Conservation (phyloP, 2,888 invertebrate species). For the Himalopsyche anomala region DNA sequence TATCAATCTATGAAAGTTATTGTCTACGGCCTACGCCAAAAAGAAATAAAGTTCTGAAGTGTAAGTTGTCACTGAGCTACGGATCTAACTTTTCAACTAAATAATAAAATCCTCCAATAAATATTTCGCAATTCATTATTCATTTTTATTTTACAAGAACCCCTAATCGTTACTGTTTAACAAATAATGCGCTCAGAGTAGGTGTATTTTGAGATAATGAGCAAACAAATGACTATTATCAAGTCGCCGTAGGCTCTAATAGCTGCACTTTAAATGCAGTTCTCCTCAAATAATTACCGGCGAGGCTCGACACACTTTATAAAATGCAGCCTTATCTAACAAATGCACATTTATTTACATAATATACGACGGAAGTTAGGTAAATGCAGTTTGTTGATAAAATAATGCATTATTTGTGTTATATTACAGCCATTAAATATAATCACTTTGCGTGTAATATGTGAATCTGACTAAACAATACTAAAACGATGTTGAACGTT, state of each 20-base stretch:
- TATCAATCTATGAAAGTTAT: too few species aligned
- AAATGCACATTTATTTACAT: slow-evolving; percentile 55
- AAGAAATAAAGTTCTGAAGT: too few species aligned
- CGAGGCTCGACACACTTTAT: slow-evolving; percentile 50
- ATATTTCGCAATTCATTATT: not conserved
- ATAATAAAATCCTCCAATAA: too few species aligned
- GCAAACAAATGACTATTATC: slow-evolving; percentile 60
- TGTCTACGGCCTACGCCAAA: too few species aligned
- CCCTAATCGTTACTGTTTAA: not conserved
- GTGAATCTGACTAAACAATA: not conserved
- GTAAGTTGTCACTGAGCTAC: too few species aligned
- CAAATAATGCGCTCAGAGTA: not conserved
- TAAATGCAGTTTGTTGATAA: slow-evolving; percentile 7
- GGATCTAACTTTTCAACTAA: too few species aligned
- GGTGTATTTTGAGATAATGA: slow-evolving; percentile 52
- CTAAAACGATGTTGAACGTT: too few species aligned
- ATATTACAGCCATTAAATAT: not conserved
- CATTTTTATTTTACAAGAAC: not conserved
- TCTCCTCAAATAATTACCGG: slow-evolving; percentile 59
- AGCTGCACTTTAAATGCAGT: slow-evolving; percentile 62
- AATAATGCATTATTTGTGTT: slow-evolving; percentile 1
- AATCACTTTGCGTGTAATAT: not conserved
- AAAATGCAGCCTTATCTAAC: slow-evolving; percentile 55
- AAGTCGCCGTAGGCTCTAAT: slow-evolving; percentile 53
- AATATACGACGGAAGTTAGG: slow-evolving; percentile 34